Percentiles rank a stretch among this genome's conserved stretches.
Conservation (phyloP, 2,888 invertebrate species). For the Folsomia manolachei region DNA sequence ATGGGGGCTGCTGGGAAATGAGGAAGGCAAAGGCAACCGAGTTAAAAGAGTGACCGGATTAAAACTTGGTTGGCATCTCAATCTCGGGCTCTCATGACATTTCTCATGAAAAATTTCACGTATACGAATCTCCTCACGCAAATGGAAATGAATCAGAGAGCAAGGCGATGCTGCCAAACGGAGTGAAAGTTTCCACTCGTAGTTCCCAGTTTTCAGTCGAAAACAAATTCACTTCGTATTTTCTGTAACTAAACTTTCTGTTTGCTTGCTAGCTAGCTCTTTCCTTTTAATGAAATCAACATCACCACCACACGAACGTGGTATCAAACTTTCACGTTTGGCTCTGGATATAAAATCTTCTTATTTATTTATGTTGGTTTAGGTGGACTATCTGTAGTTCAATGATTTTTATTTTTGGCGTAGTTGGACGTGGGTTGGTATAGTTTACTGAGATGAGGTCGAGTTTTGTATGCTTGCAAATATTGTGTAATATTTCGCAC, state of each 20-base stretch:
- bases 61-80: constrained; percentile 23
- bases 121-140: neutral
- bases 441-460: neutral
- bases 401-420: neutral
- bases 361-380: neutral
- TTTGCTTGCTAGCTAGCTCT: neutral
- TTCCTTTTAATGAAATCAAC: neutral
- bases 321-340: neutral
- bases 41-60: constrained; percentile 44
- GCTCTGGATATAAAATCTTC: neutral
- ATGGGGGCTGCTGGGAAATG: constrained; percentile 48
- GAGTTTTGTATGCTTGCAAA: neutral
- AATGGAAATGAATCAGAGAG: constrained; percentile 3
- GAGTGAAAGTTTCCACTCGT: neutral
- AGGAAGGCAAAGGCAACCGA: constrained; percentile 46
- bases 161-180: neutral
- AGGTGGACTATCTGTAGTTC: neutral
- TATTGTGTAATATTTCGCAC: neutral
- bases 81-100: neutral
- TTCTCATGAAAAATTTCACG: constrained; percentile 9
- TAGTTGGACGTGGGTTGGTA: neutral
- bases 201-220: neutral
- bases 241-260: neutral
- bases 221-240: neutral
- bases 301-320: neutral